Percentiles rank a stretch among this genome's conserved stretches.
Evolutionary conservation across 2,888 invertebrate species (phyloP).

Genomic region (Pyrrhosoma nymphula): DNA sequence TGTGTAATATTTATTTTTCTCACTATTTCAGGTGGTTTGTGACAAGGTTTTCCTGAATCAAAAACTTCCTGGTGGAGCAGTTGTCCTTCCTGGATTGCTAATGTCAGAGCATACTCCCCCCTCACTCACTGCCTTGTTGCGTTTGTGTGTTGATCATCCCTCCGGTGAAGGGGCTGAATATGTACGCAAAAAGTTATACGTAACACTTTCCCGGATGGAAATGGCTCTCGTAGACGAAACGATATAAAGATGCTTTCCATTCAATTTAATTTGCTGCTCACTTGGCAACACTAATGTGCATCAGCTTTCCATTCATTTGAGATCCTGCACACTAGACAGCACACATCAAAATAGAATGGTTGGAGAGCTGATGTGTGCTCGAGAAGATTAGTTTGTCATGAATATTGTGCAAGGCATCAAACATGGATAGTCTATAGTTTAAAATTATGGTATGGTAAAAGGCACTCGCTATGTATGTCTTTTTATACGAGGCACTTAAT

Average conservation of each 20-base stretch:
- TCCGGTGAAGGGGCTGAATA: slow-evolving; percentile 56
- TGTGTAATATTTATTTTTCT: background rate
- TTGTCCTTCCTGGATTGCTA: slow-evolving; percentile 82
- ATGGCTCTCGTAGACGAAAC: slow-evolving; percentile 52
- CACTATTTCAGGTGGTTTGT: slow-evolving; percentile 81
- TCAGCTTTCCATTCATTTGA: background rate
- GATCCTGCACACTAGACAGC: no score
- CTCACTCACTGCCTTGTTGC: slow-evolving; percentile 80
- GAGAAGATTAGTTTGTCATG: no score
- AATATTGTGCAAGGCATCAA: no score
- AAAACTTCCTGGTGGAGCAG: slow-evolving; percentile 80
- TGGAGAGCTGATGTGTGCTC: no score
- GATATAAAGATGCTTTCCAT: background rate
- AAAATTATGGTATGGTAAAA: no score
- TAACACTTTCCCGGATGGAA: slow-evolving; percentile 42
- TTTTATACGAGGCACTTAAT: no score
- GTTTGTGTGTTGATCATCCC: slow-evolving; percentile 79
- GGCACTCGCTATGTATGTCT: no score
- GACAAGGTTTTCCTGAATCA: slow-evolving; percentile 83
- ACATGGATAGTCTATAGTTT: no score
- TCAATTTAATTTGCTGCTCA: background rate
- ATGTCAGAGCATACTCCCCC: slow-evolving; percentile 82
- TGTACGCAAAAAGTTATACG: slow-evolving; percentile 57
- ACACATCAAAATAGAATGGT: no score
- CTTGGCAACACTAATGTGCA: no score